Evolutionary conservation across 2,113 vertebrate genomes (phyloP), one percentile per base, ranked within the genome.

Genomic region (Limanda limanda): DNA sequence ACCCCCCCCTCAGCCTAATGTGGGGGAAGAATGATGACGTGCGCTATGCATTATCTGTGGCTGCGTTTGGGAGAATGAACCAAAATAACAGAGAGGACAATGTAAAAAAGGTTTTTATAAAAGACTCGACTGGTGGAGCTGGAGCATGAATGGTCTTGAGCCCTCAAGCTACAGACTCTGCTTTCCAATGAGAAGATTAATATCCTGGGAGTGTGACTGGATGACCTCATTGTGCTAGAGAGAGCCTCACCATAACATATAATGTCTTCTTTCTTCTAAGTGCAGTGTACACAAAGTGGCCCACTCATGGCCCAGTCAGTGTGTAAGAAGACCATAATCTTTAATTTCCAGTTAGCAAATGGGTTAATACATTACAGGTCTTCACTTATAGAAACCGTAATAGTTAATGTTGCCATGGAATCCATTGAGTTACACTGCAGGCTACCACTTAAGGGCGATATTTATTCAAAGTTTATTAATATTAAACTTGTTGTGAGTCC

Each of bases 71-170:
- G 78, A 84, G 82, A 92, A 86, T 84, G 74, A 71, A 78, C 86
- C 85, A 80, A 81, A 82, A 92, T 71, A 90, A 90, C 86, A 89
- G 51, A 0, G 31, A 61, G 68, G 69, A 84, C 76, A 73, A 81
- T 83, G 79, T 56, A 72, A 79, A 89, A 69, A 21, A n/a, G n/a
- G n/a, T 82, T 89, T 88, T 72, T 64, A 66, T 70, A 21, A 83
- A 82, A 74, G 81, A 62, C 69, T 79, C 56, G 68, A 45, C 65
- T 83, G 55, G 65, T 83, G 81, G 74, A 71, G 69, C 76, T 74
- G 76, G 72, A 81, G 68, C 80, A 72, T 64, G 63, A 84, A 86
- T 60, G 59, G 60, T 71, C 25, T 62, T 23, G 52, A 80, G 77
- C 75, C 57, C 84, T 71, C 11, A 42, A 72, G 69, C 64, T 60